These are phyloP conservation scores for Jacana jacana DNA, from an alignment of 2,113 vertebrate species.

Conservation along the genomic window DNA sequence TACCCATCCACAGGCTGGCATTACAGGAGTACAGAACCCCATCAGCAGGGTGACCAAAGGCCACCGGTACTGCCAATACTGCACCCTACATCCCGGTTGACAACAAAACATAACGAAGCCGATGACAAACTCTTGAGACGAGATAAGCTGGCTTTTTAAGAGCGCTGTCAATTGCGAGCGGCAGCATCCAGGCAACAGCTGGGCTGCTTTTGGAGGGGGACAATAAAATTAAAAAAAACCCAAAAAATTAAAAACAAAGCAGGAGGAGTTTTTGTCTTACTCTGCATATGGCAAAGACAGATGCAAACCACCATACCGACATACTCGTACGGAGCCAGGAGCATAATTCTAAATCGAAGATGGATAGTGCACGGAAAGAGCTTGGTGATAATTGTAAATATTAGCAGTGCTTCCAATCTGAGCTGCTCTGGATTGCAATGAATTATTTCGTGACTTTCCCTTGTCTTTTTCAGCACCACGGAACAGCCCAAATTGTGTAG, in stretches of 20 bases:
- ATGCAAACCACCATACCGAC: conserved; percentile 25
- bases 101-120: background rate
- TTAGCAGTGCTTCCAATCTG: conserved; percentile 42
- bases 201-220: conserved; percentile 39
- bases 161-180: background rate
- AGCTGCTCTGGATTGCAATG: conserved; percentile 25
- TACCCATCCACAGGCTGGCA: background rate
- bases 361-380: background rate
- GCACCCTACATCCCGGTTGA: background rate
- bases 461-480: conserved; percentile 14
- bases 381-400: conserved; percentile 6
- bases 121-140: background rate
- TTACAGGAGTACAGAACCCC: background rate
- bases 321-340: conserved; percentile 32
- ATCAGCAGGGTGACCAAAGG: background rate
- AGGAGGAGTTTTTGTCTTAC: conserved; percentile 19
- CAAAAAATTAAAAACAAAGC: background rate
- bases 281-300: conserved; percentile 49
- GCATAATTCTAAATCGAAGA: conserved; percentile 34
- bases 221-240: background rate
- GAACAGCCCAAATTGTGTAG: conserved; percentile 48
- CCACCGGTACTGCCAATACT: fast-evolving
- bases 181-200: conserved; percentile 38
- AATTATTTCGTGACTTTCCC: conserved; percentile 33
- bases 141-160: background rate